Evolutionary conservation across 2,797 vertebrate genomes (phyloP).

Genomic region (Sebastes flavidus): DNA sequence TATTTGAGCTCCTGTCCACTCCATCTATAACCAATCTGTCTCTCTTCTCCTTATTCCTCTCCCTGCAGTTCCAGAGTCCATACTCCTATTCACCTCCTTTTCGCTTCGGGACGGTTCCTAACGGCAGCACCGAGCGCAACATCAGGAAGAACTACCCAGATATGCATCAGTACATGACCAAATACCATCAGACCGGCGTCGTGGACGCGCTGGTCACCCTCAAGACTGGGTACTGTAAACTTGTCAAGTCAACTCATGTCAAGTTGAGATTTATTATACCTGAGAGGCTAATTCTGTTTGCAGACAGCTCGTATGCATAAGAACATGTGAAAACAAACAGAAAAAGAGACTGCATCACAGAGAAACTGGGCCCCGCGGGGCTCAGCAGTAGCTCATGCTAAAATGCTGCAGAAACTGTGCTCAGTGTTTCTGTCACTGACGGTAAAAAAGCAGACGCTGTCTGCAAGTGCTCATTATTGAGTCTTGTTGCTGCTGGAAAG

Average conservation of each 20-base stretch:
- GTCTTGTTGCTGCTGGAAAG: constrained; percentile 54
- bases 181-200: constrained; percentile 94
- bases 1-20: not conserved
- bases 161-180: constrained; percentile 99
- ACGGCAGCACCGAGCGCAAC: constrained; percentile 97
- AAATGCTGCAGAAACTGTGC: constrained; percentile 45
- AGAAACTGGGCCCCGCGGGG: constrained; percentile 22
- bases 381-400: constrained; percentile 36
- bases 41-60: constrained; percentile 3
- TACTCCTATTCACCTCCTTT: constrained; percentile 97
- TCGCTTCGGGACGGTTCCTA: constrained; percentile 97
- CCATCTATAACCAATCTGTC: constrained; percentile 6
- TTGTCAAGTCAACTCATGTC: constrained; percentile 30
- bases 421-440: constrained; percentile 53
- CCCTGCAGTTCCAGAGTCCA: constrained; percentile 91
- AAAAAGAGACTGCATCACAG: constrained; percentile 26
- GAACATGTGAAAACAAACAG: constrained; percentile 49
- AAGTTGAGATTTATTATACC: constrained; percentile 29
- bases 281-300: constrained; percentile 52
- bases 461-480: constrained; percentile 68
- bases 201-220: constrained; percentile 93
- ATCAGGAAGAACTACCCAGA: constrained; percentile 98
- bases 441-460: constrained; percentile 50
- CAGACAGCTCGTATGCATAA: constrained; percentile 29
- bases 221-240: constrained; percentile 89